Evolutionary conservation across 2,797 vertebrate genomes (phyloP), one percentile per base, ranked within the genome.

Genomic region (Sitta carolinensis): DNA sequence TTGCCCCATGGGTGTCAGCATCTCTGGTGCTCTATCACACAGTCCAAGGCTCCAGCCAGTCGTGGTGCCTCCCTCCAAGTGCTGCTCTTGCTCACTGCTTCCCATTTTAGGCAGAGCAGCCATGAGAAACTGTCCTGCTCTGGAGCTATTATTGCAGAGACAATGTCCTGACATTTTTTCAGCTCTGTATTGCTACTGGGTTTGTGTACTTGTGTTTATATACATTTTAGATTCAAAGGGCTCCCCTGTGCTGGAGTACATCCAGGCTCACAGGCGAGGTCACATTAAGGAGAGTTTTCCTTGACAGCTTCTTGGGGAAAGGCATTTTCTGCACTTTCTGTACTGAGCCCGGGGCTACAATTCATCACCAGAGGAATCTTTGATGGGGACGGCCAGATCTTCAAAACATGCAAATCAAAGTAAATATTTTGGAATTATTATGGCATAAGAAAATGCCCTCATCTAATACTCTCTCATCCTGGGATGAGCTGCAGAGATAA

Each of bases 141-240:
- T 27, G 59, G 32, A 78, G 55, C 48, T 94, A 5, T 47, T 93
- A 48, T 42, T 69, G 73, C 73, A 81, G 74, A 96, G 89, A 93
- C 69, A 84, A 64, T 30, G 79, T 77, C 79, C 91, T 80, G 68
- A 43, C 2, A 0, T 63, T 77, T 89, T 68, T 74, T 85, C 91
- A 86, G 91, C 50, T 81, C 85, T 75, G 32, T 69, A 83, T 93
- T 92, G 91, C 87, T 95, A 57, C 87, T 85, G 81, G 80, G 13
- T 92, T 76, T 94, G 96, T 89, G 86, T 93, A 66, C 86, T 92
- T 55, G 47, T 92, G 84, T 94, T 95, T 94, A 92, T 94, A 94
- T 76, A 94, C 86, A 90, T 96, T 84, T 93, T 84, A 84, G 86
- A 89, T 84, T 87, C 80, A 81, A 66, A 96, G 86, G 59, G 93